Conservation (phyloP, 1,140 invertebrate species). For the Nilaparvata lugens region DNA sequence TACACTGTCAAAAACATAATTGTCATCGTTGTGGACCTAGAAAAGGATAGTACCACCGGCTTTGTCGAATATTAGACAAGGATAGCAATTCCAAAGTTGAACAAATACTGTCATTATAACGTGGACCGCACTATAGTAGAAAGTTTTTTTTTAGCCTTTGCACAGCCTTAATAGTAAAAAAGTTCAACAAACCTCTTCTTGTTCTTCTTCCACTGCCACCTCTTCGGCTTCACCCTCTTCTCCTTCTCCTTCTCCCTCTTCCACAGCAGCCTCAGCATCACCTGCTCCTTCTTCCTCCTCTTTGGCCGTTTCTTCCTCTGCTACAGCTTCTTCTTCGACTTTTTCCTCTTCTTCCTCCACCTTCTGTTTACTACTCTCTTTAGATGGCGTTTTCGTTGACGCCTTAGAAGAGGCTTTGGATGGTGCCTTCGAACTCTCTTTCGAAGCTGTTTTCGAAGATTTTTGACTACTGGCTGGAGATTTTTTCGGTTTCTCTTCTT, state of each 20-base stretch:
- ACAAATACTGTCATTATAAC: no score
- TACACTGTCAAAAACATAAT: no score
- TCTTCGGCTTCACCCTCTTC: background rate
- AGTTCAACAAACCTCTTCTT: background rate
- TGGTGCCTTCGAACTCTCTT: background rate
- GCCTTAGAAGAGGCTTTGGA: background rate
- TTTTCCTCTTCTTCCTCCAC: constrained; percentile 1
- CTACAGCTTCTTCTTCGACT: background rate
- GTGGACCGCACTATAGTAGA: no score
- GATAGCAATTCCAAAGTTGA: no score
- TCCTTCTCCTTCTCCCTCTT: background rate
- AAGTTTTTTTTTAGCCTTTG: no score
- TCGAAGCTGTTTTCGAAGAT: background rate
- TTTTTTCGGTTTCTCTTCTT: background rate
- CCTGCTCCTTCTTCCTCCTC: background rate
- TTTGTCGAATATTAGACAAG: no score
- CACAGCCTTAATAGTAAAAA: no score
- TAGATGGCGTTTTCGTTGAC: background rate
- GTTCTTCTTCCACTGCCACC: background rate
- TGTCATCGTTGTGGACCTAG: no score
- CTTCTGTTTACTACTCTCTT: background rate
- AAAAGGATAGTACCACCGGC: no score
- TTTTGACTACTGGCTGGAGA: background rate
- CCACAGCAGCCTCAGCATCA: no score
- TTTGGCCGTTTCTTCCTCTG: background rate